Conservation (phyloP, 2,797 vertebrate species). For the Coreius guichenoti region DNA sequence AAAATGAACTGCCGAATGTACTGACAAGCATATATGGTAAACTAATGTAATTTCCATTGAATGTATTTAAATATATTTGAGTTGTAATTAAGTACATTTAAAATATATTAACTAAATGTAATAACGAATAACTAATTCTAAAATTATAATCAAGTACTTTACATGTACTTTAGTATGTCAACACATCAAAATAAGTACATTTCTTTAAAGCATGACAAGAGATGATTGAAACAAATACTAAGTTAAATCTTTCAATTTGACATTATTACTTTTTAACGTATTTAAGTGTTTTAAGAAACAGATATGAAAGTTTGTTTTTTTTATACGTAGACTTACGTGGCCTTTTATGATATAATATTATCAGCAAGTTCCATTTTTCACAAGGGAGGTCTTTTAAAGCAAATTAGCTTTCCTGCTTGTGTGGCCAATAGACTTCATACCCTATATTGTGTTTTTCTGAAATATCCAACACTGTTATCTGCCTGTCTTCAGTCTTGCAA, state of each 20-base stretch:
- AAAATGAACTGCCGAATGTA: neutral
- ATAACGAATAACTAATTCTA: neutral
- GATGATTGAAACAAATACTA: neutral
- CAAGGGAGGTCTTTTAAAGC: neutral
- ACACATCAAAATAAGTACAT: neutral
- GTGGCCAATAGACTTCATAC: neutral
- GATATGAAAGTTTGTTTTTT: neutral
- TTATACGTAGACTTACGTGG: neutral
- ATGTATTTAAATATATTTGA: neutral
- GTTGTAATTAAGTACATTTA: neutral
- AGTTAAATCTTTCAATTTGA: neutral
- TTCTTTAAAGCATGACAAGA: neutral
- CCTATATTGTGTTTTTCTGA: neutral
- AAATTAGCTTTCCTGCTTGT: neutral
- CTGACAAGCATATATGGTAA: neutral
- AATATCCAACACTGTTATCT: constrained; percentile 21
- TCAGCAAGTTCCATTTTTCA: neutral
- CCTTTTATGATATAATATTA: neutral
- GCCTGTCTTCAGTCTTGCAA: neutral
- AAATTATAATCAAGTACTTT: neutral
- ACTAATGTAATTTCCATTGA: neutral
- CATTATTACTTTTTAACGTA: neutral
- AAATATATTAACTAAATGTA: neutral
- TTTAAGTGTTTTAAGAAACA: neutral
- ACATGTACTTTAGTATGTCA: neutral